Evolutionary conservation across 2,113 vertebrate species (phyloP).

Genomic region (Oryzias curvinotus): DNA sequence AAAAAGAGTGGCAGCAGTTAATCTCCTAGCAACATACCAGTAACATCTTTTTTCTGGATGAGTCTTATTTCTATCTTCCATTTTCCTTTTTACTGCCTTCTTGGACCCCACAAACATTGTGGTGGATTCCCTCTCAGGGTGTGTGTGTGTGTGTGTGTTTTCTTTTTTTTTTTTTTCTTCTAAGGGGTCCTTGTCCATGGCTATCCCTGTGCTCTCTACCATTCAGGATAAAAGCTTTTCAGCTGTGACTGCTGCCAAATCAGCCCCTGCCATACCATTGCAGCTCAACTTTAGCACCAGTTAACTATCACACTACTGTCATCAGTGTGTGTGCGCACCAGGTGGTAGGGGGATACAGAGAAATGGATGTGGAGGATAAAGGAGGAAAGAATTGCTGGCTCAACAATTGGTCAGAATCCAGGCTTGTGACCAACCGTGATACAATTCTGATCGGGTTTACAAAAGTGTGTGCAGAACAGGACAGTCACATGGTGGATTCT

Average conservation of each 20-base stretch:
- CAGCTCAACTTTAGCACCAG: slow-evolving; percentile 62
- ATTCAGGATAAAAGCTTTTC: slow-evolving; percentile 75
- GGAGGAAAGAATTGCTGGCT: slow-evolving; percentile 43
- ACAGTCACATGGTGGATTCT: background rate
- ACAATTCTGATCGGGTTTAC: slow-evolving; percentile 59
- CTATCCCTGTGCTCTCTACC: slow-evolving; percentile 70
- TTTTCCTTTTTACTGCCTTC: slow-evolving; percentile 16
- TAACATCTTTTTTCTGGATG: slow-evolving; percentile 37
- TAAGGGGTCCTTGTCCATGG: slow-evolving; percentile 62
- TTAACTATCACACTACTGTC: slow-evolving; percentile 73
- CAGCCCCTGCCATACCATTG: slow-evolving; percentile 60
- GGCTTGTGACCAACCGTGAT: slow-evolving; percentile 54
- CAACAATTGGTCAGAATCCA: slow-evolving; percentile 58
- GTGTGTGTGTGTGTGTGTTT: slow-evolving; percentile 28
- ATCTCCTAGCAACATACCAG: slow-evolving; percentile 59
- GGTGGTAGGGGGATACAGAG: slow-evolving; percentile 11
- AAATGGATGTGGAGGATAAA: slow-evolving; percentile 33
- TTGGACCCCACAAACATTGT: slow-evolving; percentile 52
- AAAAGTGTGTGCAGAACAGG: slow-evolving; percentile 3
- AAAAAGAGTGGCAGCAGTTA: slow-evolving; percentile 33
- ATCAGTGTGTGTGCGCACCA: slow-evolving; percentile 49
- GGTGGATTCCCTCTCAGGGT: slow-evolving; percentile 40
- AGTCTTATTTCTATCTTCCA: slow-evolving; percentile 22
- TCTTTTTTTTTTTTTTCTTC: slow-evolving; percentile 27
- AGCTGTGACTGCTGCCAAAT: slow-evolving; percentile 71